Percentiles rank a stretch among this genome's conserved stretches.
Conservation (phyloP, 2,797 vertebrate genomes). For the Cuniculus paca region DNA sequence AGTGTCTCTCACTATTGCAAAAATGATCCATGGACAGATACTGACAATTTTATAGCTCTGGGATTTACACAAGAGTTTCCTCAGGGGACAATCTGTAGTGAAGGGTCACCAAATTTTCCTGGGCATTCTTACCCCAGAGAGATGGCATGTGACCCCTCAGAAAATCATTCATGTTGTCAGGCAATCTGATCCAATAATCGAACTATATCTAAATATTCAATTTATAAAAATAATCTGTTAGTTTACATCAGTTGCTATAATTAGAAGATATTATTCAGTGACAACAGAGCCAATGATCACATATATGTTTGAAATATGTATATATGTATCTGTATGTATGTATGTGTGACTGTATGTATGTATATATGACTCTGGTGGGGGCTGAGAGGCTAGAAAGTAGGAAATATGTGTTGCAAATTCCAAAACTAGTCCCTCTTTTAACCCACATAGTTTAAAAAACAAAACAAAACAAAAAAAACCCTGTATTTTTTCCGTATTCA, state of each 20-base stretch:
- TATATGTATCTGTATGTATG: background rate
- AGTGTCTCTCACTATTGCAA: background rate
- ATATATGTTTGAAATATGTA: background rate
- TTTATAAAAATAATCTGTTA: constrained; percentile 1
- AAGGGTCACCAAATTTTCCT: background rate
- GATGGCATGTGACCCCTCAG: background rate
- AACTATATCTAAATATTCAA: background rate
- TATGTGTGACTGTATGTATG: background rate
- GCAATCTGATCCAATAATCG: background rate
- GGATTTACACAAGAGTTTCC: background rate
- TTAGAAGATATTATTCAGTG: constrained; percentile 10
- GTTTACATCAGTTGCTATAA: background rate
- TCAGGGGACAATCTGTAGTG: background rate
- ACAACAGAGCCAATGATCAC: background rate
- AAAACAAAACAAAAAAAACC: background rate
- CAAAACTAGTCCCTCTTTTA: background rate
- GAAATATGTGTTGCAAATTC: background rate
- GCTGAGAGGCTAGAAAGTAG: background rate
- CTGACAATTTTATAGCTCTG: background rate
- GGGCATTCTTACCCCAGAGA: background rate
- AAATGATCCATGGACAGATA: background rate
- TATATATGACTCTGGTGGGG: background rate
- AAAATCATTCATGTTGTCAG: background rate
- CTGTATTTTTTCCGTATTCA: background rate
- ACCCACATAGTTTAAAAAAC: background rate